Base-by-base conservation (phyloP, 2,888 invertebrate species). In the Cactoblastis cactorum region DNA sequence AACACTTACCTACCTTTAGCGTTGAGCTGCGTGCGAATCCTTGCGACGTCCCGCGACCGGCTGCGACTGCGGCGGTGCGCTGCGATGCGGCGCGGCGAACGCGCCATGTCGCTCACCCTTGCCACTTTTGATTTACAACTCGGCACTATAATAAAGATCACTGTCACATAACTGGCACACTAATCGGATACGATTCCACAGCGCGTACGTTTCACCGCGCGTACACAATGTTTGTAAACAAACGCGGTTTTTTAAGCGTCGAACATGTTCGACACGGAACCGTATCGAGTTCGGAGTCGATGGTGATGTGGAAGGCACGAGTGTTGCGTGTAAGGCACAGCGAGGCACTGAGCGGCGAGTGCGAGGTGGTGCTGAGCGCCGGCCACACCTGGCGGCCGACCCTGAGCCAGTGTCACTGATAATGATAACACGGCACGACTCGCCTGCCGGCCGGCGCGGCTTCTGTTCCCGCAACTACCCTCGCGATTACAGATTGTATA, bases 1-100 rank as follows among this genome's bases (percentile, higher is more conserved):
- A n/a, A n/a, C n/a, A n/a, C n/a, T n/a, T n/a, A 37, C 17, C 8
- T 37, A 86, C 87, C 86, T 87, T 88, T 89, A 43, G 73, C 80
- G 56, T 77, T 83, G 55, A 87, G 80, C 51, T 88, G 87, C 2
- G 79, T 81, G 56, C 74, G 67, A 37, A 89, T 65, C 22, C 89
- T 71, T 53, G 76, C 62, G 52, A 88, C 70, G 61, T 88, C 89
- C 45, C 83, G 62, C 51, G 84, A 82, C 14, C 80, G 74, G 70
- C 83, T 83, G 54, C 85, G 63, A 58, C 79, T 77, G 55, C 84
- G 65, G 52, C 87, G 70, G 50, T 79, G 80, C 12, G 80, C 78
- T 6, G 83, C 65, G 45, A 83, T 74, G 68, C 84, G 70, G 51
- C 86, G 71, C 56, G 88, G 87, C 15, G 89, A 88, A 24, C 88